These are phyloP conservation scores for Lacerta viridis DNA, from an alignment of 2,797 vertebrate genomes.

Conservation along the genomic window DNA sequence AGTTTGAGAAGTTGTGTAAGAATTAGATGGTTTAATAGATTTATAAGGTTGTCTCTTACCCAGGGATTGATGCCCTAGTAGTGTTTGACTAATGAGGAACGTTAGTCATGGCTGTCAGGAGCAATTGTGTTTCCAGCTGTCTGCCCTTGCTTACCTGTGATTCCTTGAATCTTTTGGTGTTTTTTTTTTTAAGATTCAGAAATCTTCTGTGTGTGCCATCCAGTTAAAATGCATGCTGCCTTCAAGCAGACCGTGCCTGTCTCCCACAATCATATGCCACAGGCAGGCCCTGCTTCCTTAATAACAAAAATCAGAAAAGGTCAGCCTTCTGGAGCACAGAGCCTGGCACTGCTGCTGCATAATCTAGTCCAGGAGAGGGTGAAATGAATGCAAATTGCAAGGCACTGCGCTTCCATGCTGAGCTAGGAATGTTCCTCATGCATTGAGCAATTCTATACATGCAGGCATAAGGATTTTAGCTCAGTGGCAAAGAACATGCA, in stretches of 20 bases:
- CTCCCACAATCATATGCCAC: background rate
- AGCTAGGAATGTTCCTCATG: background rate
- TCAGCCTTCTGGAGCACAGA: background rate
- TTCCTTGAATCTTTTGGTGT: background rate
- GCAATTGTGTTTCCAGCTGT: accelerated
- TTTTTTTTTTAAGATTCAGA: background rate
- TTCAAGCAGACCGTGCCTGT: too few species aligned
- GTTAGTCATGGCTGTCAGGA: conserved; percentile 39
- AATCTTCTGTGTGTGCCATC: background rate
- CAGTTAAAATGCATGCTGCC: background rate
- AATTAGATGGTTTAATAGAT: conserved; percentile 25
- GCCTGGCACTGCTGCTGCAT: background rate
- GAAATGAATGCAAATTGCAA: background rate
- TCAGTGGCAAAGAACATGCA: too few species aligned
- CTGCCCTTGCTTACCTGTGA: conserved; percentile 26
- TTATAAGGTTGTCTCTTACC: background rate
- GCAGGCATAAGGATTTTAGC: background rate
- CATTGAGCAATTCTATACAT: background rate
- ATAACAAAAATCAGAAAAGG: background rate
- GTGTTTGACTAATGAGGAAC: accelerated
- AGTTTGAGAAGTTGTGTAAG: conserved; percentile 48
- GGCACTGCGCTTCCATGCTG: too few species aligned
- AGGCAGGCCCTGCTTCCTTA: too few species aligned
- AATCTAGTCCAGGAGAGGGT: background rate
- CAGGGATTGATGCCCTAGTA: conserved; percentile 14